A percentile compares a stretch with the other conserved stretches of the same genome.
Evolutionary conservation across 2,888 invertebrate species (phyloP).

Genomic region (Standfussiana lucernea): DNA sequence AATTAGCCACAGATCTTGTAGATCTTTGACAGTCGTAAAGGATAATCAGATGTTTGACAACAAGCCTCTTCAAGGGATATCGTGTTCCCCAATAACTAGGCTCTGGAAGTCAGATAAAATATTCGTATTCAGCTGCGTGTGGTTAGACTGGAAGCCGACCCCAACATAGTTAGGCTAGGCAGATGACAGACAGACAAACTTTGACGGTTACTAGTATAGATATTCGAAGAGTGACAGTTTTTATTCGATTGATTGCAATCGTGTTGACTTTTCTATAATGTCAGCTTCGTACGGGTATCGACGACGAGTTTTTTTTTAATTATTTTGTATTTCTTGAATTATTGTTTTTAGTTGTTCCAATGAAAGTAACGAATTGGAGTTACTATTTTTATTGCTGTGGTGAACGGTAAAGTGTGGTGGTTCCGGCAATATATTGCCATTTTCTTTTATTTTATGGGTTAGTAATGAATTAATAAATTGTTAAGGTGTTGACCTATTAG

Average conservation of each 20-base stretch:
- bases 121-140: too few species aligned
- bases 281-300: slow-evolving; percentile 33
- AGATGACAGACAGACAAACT: neutral
- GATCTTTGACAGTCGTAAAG: too few species aligned
- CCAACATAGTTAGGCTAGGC: neutral
- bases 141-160: too few species aligned
- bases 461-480: neutral
- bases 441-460: neutral
- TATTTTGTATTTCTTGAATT: slow-evolving; percentile 23
- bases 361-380: slow-evolving; percentile 44
- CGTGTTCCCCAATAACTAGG: too few species aligned
- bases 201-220: neutral
- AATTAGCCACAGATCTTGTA: too few species aligned
- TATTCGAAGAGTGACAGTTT: slow-evolving; percentile 33
- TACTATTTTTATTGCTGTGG: slow-evolving; percentile 33
- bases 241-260: slow-evolving; percentile 46
- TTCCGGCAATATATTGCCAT: slow-evolving; percentile 16
- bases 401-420: neutral
- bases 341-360: slow-evolving; percentile 17
- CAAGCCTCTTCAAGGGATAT: too few species aligned
- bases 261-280: slow-evolving; percentile 57
- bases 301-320: slow-evolving; percentile 20
- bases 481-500: neutral
- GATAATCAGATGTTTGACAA: too few species aligned
- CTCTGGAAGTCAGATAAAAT: too few species aligned